Evolutionary conservation across 2,113 vertebrate genomes (phyloP), one percentile per base, ranked within the genome.

Genomic region (Onychostoma macrolepis): DNA sequence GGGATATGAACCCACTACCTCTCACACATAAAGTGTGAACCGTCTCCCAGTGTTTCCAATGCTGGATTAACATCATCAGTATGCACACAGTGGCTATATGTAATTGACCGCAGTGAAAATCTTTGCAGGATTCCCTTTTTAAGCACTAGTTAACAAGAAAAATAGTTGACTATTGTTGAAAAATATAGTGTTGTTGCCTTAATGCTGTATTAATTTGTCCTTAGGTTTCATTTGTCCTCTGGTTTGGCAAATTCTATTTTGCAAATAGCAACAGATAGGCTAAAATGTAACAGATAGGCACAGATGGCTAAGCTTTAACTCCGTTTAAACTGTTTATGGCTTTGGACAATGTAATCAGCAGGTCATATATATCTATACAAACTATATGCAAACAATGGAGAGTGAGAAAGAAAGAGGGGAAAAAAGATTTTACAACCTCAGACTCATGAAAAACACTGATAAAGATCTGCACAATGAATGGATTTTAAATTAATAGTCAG

Each of bases 381-480:
- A 41, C 24, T 24, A 75, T 50, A 45, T n/a, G 26, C 15, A 33
- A 17, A 11, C 15, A 61, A 24, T 15, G 30, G 15, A 1, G 15
- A 48, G 41, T 15, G 41, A 67, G 43, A 26, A 12, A 86, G 28
- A 33, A 3, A 69, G 5, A 67, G 13, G 28, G 5, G 4, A 4
- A 6, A 41, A n/a, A 19, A 30, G 28, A 36, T 74, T n/a, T 41
- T n/a, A 41, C 36, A n/a, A 24, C 71, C 10, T 13, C 71, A 43
- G 38, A 8, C 74, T 48, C 41, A 26, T 79, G 7, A 77, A 50
- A 79, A 33, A 79, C 77, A 13, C 33, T 2, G 58, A 81, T 65
- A 43, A 41, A 81, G 58, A 81, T 81, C 38, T 65, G n/a, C 58
- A 58, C 33, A 41, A 80, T 61, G 33, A 41, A 80, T 41, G 78